These are phyloP conservation scores for Sebastes steindachneri DNA, from an alignment of 2,797 vertebrate species.

Conservation along the genomic window DNA sequence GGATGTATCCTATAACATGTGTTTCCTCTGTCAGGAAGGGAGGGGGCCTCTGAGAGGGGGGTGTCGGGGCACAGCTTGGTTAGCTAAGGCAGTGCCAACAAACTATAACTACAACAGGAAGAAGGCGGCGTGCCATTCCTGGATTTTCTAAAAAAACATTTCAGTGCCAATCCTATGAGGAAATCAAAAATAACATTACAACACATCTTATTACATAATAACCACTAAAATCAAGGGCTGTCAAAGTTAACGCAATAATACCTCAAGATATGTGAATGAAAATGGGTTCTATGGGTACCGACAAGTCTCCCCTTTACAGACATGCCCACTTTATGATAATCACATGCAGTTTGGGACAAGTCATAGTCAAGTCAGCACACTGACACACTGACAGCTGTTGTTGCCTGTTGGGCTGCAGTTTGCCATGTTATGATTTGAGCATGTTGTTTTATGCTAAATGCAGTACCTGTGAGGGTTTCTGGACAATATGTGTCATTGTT, in stretches of 20 bases:
- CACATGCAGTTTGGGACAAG: no score
- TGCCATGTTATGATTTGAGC: no score
- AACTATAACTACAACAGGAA: conserved; percentile 35
- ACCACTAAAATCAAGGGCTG: no score
- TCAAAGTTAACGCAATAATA: no score
- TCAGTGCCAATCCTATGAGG: neutral
- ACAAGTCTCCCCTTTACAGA: no score
- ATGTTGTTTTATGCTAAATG: no score
- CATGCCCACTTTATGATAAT: no score
- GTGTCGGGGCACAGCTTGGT: conserved; percentile 5
- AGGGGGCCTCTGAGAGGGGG: conserved; percentile 14
- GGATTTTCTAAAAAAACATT: neutral
- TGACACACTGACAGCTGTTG: no score
- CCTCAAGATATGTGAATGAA: accelerated
- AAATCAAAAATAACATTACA: conserved; percentile 5
- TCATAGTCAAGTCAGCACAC: no score
- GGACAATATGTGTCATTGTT: no score
- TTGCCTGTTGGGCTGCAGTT: accelerated
- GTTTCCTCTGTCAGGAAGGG: conserved; percentile 77
- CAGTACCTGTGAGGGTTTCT: no score
- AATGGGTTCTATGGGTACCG: no score
- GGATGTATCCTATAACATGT: conserved; percentile 50
- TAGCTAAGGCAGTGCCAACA: conserved; percentile 25
- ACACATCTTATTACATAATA: neutral
- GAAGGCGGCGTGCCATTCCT: conserved; percentile 10